phyloP scores from a whole-genome alignment of 2,888 invertebrate species.

The Eristalinus aeneus region DNA sequence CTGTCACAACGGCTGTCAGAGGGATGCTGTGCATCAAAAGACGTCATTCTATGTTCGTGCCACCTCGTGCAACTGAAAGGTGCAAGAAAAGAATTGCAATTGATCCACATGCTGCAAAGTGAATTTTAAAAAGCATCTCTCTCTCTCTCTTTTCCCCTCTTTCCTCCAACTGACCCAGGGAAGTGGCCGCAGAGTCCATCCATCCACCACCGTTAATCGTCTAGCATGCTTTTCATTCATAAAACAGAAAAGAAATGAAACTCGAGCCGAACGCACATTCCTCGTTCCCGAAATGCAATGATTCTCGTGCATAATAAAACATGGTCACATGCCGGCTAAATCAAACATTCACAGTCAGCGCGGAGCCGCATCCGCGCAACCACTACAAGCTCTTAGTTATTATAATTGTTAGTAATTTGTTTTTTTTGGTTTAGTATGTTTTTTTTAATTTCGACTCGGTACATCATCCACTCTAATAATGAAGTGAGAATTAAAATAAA shows the following conservation, averaged over 20 bases:
- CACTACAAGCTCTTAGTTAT: slow-evolving; percentile 36
- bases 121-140: background rate
- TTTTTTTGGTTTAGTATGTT: slow-evolving; percentile 28
- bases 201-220: background rate
- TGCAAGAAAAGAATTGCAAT: background rate
- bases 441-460: background rate
- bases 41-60: slow-evolving; percentile 2
- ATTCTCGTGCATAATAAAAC: slow-evolving; percentile 33
- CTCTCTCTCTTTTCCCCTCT: background rate
- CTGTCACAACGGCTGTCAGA: slow-evolving; percentile 3
- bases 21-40: background rate
- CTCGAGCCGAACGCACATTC: slow-evolving; percentile 34
- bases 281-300: slow-evolving; percentile 8
- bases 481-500: background rate
- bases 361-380: slow-evolving; percentile 14
- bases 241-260: background rate
- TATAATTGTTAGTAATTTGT: slow-evolving; percentile 8
- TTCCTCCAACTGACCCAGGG: background rate
- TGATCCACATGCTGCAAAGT: background rate
- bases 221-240: background rate
- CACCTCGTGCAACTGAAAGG: slow-evolving; percentile 3
- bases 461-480: slow-evolving; percentile 59
- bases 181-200: background rate
- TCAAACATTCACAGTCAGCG: slow-evolving; percentile 47
- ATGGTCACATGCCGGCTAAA: slow-evolving; percentile 43